Evolutionary conservation across 2,888 invertebrate genomes (phyloP).

Genomic region (Amphipoea oculea): DNA sequence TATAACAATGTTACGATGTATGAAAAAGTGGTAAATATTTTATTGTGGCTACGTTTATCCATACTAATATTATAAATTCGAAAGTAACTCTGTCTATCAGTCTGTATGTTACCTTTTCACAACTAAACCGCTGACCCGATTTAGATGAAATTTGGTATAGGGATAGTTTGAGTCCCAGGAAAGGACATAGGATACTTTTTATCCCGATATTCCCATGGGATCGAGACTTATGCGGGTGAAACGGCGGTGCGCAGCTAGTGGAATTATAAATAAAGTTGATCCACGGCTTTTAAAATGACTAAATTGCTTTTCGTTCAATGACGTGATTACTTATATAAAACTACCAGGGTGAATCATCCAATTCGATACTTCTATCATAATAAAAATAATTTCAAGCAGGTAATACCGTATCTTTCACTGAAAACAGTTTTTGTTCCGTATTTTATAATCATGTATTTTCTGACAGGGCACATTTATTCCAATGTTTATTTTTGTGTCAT

Average conservation of each 20-base stretch:
- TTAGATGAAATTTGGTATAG: too few species aligned
- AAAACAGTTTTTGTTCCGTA: neutral
- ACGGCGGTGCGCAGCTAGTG: neutral
- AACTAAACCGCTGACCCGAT: too few species aligned
- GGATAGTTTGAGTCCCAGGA: too few species aligned
- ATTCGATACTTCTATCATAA: slow-evolving; percentile 18
- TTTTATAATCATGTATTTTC: neutral
- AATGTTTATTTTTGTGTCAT: neutral
- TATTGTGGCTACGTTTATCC: slow-evolving; percentile 4
- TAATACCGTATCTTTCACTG: neutral
- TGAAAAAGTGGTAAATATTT: slow-evolving; percentile 19
- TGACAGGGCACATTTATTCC: neutral
- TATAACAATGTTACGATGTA: neutral
- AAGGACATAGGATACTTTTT: too few species aligned
- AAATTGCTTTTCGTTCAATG: slow-evolving; percentile 19
- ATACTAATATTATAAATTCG: too few species aligned
- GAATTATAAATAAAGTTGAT: slow-evolving; percentile 23
- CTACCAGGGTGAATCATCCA: slow-evolving; percentile 3
- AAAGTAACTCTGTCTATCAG: too few species aligned
- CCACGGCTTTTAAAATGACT: slow-evolving; percentile 12
- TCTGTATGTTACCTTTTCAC: too few species aligned
- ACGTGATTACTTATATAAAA: slow-evolving; percentile 12
- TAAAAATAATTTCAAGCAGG: neutral
- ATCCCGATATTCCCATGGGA: too few species aligned
- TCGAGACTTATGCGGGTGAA: too few species aligned